Conservation (phyloP, 2,797 vertebrate species). For the Rhinophrynus dorsalis region DNA sequence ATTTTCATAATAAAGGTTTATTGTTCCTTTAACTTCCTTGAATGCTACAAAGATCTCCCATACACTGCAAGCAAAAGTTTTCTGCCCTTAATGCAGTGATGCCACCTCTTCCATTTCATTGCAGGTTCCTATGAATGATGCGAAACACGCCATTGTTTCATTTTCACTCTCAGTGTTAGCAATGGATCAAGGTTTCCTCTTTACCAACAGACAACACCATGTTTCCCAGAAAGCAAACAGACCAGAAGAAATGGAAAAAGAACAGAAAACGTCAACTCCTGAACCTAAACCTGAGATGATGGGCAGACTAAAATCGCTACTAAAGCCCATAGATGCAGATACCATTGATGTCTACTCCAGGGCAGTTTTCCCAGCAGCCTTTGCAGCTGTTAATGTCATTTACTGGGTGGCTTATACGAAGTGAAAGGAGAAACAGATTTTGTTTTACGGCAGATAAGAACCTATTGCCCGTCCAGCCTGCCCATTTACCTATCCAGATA, state of each 20-base stretch:
- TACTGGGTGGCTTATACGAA: constrained; percentile 97
- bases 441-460: too few species aligned
- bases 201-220: constrained; percentile 78
- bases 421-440: constrained; percentile 70
- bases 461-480: too few species aligned
- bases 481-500: too few species aligned
- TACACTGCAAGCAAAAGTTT: too few species aligned
- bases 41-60: too few species aligned
- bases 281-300: constrained; percentile 65
- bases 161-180: constrained; percentile 93
- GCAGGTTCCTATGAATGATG: constrained; percentile 90
- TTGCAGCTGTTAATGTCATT: constrained; percentile 93
- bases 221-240: constrained; percentile 69
- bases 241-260: constrained; percentile 73
- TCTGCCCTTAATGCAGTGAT: neutral
- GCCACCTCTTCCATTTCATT: constrained; percentile 26
- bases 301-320: constrained; percentile 81
- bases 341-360: constrained; percentile 95
- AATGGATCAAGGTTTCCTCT: constrained; percentile 84
- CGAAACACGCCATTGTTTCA: constrained; percentile 89
- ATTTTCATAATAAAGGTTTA: too few species aligned
- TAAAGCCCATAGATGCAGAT: constrained; percentile 93
- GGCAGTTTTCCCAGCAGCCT: constrained; percentile 93
- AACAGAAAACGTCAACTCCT: constrained; percentile 60
- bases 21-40: too few species aligned